Conservation (phyloP, 2,797 vertebrate genomes). For the Anabas testudineus region DNA sequence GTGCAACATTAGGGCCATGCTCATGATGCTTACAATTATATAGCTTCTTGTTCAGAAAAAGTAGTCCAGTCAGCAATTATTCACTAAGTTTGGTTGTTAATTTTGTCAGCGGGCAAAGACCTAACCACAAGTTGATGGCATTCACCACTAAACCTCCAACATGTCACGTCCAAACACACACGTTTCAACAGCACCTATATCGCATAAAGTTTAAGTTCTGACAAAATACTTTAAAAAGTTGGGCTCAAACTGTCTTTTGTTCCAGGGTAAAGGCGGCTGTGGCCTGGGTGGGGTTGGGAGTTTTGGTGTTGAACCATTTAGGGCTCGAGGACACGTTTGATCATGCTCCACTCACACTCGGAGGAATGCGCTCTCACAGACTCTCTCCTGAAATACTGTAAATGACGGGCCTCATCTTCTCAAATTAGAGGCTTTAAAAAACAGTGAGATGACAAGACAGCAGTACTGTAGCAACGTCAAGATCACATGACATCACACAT, state of each 20-base stretch:
- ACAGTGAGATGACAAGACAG: neutral
- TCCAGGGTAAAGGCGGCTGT: neutral
- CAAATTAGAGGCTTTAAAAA: conserved; percentile 36
- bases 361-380: conserved; percentile 36
- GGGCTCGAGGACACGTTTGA: conserved; percentile 41
- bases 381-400: conserved; percentile 14
- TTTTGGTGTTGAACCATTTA: conserved; percentile 20
- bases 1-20: conserved; percentile 3
- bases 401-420: conserved; percentile 27
- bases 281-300: conserved; percentile 17
- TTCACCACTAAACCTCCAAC: too few species aligned
- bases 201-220: neutral
- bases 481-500: neutral
- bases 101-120: neutral
- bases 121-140: neutral
- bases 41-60: neutral
- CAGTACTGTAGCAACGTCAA: conserved; percentile 4
- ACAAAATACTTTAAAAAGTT: neutral
- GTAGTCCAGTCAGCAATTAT: neutral
- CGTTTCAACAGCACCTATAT: neutral
- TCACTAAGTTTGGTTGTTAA: neutral
- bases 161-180: neutral
- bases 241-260: neutral
- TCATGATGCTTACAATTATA: neutral
- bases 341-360: conserved; percentile 41